Evolutionary conservation across 2,888 invertebrate genomes (phyloP), one percentile per base, ranked within the genome.

Genomic region (Baccha elongata): DNA sequence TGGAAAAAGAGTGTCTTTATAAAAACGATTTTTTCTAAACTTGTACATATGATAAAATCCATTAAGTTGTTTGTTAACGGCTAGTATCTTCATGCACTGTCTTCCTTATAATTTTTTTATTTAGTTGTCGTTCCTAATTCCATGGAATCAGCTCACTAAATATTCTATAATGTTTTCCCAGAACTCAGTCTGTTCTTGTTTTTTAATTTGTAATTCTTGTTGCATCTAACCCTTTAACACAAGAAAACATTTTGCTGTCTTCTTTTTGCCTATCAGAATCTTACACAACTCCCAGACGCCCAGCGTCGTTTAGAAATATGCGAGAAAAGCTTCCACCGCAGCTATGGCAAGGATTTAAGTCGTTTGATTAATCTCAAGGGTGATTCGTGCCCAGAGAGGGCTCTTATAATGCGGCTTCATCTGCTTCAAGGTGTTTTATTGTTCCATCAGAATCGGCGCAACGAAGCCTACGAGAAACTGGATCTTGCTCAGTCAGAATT

Each of bases 361-460:
- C 91, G 95, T 26, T 87, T 94, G 0, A 91, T 93, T 62, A 91
- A 92, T 0, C 91, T 96, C 8, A 92, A 92, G 85, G 93, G 93
- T 19, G 92, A 92, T 40, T 92, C 93, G 71, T 89, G 88, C 50
- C 94, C 94, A 53, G 96, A 96, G 88, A 92, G 94, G 3, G 95
- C 94, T 0, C 89, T 97, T 10, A 92, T 96, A 76, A 94, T 96
- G 93, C 92, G 96, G 1, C 91, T 97, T 15, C 95, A 96, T 90
- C 89, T 97, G 60, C 91, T 97, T 60, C 96, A 97, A 91, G 96
- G 95, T 5, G 94, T 97, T 68, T 93, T 96, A 21, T 92, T 94
- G 0, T 97, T 94, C 87, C 96, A 96, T 88, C 94, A 95, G 90
- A 95, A 96, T 88, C 93, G 92, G 74, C 91, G 94, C 0, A 89